Evolutionary conservation across 2,888 invertebrate species (phyloP), one percentile per base, ranked within the genome.

Genomic region (Itoplectis maculator): DNA sequence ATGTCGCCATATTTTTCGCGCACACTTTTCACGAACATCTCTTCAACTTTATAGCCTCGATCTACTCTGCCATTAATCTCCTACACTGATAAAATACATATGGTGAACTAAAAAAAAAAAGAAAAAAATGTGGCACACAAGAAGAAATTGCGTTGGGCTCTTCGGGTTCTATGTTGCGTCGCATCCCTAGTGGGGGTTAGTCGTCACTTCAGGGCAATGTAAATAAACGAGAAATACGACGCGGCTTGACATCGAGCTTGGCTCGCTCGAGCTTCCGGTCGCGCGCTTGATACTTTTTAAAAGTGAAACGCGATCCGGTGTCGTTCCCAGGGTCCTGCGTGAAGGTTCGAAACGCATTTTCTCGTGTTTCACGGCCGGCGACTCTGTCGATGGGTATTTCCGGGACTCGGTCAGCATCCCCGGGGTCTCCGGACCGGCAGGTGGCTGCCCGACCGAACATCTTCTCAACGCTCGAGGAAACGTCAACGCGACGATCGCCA

Each of bases 381-480:
- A 59, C 75, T 35, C 40, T 51, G 29, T 35, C n/a, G 37, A 29
- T 69, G 40, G 59, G 37, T 49, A 35, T 68, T 29, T 78, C 45
- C 66, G 61, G 76, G 35, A 15, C 61, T 65, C 66, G 68, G 54
- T 73, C 72, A 9, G 8, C 66, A 70, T 84, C 88, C 84, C 86
- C 35, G 8, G 87, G 87, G 89, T 87, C 81, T 66, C 59, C 47
- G 42, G n/a, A 47, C 70, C 73, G 88, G 86, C 90, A 90, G 90
- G 90, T 90, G 90, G 90, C 86, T 85, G 86, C 85, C 2, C 3
- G 85, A 86, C 84, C 85, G 86, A 86, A 66, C 82, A 83, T 78
- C 86, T 87, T 72, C 79, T 86, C 86, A 88, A 88, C 85, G 84
- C 89, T 88, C 86, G 88, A 84, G 87, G 86, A 89, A 88, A 85